Percentiles rank a stretch among this genome's conserved stretches.
phyloP scores from a whole-genome alignment of 2,113 vertebrate genomes.

The Parus major region DNA sequence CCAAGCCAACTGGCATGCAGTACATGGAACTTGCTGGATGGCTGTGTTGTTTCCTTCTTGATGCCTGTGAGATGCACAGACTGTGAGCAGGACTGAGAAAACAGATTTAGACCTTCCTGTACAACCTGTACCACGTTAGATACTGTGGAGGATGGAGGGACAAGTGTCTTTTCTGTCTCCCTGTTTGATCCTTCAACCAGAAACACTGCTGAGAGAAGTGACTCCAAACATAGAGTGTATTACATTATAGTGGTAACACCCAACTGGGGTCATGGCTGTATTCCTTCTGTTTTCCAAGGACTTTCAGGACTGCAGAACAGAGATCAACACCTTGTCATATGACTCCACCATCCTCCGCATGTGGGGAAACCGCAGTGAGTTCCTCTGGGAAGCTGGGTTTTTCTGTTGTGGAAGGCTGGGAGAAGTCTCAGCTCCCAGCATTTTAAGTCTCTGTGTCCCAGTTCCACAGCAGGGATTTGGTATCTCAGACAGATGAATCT shows the following conservation, averaged over 20 bases:
- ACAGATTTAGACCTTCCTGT: background rate
- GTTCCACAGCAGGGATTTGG: background rate
- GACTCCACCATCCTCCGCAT: background rate
- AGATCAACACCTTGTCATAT: background rate
- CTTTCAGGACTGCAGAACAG: background rate
- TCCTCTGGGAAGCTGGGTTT: background rate
- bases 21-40: background rate
- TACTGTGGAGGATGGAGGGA: background rate
- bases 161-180: background rate
- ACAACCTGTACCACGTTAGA: accelerated
- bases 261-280: background rate
- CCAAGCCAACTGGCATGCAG: background rate
- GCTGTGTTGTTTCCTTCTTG: background rate
- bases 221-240: background rate
- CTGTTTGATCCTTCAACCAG: accelerated
- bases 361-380: background rate
- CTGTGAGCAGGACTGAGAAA: background rate
- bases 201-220: background rate
- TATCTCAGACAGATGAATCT: background rate
- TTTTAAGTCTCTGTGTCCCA: background rate
- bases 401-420: background rate
- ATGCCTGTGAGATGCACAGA: background rate
- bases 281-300: background rate
- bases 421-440: background rate
- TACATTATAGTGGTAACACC: background rate